Evolutionary conservation across 1,140 invertebrate species (phyloP), one percentile per base, ranked within the genome.

Genomic region (Pteromalus puparum): DNA sequence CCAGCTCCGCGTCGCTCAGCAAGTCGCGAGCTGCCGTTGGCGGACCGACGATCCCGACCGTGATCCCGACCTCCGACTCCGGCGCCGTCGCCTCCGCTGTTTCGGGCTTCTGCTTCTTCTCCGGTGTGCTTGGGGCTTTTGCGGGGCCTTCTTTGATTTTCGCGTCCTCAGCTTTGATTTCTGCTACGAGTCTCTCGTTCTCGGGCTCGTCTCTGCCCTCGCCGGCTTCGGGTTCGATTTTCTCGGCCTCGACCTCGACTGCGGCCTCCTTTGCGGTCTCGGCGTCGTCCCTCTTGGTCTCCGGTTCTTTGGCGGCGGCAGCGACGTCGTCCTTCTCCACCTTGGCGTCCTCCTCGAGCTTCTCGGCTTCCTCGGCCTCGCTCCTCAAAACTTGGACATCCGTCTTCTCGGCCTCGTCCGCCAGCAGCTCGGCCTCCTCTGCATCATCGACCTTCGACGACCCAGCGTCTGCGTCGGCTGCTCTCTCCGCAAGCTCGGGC

Each of bases 1-100:
- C 48, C 5, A 89, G 84, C 82, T 92, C 90, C 3, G 90, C 89
- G 65, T 92, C 91, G 10, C 88, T 89, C 24, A 91, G 86, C 42
- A 89, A 48, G 24, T 92, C 89, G 7, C 85, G 86, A 26, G 87
- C 89, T 1, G 86, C 88, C 0, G 90, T 91, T 0, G 90, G 90
- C 24, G 88, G 87, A 38, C 89, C 91, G 1, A 88, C 91, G n/a
- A 90, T 89, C 80, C 88, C 87, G 34, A 90, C 79, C 34, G 88
- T 91, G n/a, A 90, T 89, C 80, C 88, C 87, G 34, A 90, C 79
- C 34, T 89, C 87, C 48, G 78, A 75, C 72, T 78, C 82, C 9
- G 76, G 83, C 12, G 30, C 83, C 34, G 46, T n/a, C 4, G 79
- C 84, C 15, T 26, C 82, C 34, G 46, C 9, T 3, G 53, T 15